Evolutionary conservation across 2,113 vertebrate species (phyloP).

Genomic region (Mirza zaza): DNA sequence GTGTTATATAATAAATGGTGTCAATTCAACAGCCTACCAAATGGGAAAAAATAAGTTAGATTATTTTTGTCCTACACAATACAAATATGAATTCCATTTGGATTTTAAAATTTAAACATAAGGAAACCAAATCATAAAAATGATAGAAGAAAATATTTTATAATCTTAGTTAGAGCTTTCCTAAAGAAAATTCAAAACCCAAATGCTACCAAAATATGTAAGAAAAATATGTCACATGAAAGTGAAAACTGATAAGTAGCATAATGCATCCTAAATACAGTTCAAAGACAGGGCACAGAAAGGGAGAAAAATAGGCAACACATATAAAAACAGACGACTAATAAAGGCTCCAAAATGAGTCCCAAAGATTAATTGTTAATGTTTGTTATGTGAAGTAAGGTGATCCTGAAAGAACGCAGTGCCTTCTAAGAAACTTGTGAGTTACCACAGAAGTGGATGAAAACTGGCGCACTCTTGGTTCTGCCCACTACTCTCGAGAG

Average conservation of each 20-base stretch:
- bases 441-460: constrained; percentile 64
- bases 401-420: constrained; percentile 78
- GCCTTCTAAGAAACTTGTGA: constrained; percentile 66
- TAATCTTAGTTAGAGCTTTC: constrained; percentile 13
- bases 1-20: background rate
- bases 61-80: background rate
- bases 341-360: background rate
- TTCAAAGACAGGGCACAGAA: background rate
- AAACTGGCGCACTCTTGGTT: constrained; percentile 61
- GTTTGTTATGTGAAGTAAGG: constrained; percentile 67
- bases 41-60: background rate
- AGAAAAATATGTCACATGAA: background rate
- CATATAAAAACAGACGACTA: background rate
- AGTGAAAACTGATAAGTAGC: background rate
- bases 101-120: background rate
- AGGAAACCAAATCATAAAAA: constrained; percentile 29
- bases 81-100: constrained; percentile 12
- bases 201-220: background rate
- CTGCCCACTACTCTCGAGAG: constrained; percentile 17
- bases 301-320: background rate
- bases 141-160: constrained; percentile 36
- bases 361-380: background rate
- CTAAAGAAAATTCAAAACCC: constrained; percentile 10
- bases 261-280: background rate
- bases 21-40: background rate